Conservation (phyloP, 2,113 vertebrate species). For the Eulemur macaco region DNA sequence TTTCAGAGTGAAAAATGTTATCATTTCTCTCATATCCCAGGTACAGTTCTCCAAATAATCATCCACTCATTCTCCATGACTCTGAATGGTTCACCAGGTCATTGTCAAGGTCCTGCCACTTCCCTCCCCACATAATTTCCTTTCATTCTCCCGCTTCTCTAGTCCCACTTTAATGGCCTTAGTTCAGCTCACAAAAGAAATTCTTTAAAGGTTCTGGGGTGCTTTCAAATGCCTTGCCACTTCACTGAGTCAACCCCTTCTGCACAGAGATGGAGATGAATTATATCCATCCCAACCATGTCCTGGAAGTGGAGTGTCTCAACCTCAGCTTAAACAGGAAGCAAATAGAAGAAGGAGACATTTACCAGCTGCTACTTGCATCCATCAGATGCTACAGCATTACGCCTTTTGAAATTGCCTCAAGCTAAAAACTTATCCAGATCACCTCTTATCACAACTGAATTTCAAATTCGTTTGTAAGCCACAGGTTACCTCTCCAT, state of each 20-base stretch:
- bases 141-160: background rate
- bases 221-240: background rate
- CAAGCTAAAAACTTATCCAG: background rate
- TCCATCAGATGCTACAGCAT: background rate
- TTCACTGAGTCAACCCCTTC: background rate
- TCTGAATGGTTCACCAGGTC: background rate
- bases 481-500: background rate
- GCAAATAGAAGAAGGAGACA: background rate
- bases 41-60: background rate
- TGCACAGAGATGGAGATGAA: background rate
- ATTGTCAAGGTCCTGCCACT: background rate
- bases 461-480: background rate
- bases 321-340: background rate
- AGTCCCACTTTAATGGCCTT: background rate
- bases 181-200: background rate
- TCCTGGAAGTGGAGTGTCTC: background rate
- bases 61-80: background rate
- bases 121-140: background rate
- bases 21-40: background rate
- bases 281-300: background rate
- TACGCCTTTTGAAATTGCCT: background rate
- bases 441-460: background rate
- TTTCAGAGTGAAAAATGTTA: background rate
- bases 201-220: background rate
- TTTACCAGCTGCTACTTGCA: background rate